These are phyloP conservation scores for Eupristina koningsbergeri DNA, from an alignment of 1,140 invertebrate genomes.

Conservation along the genomic window DNA sequence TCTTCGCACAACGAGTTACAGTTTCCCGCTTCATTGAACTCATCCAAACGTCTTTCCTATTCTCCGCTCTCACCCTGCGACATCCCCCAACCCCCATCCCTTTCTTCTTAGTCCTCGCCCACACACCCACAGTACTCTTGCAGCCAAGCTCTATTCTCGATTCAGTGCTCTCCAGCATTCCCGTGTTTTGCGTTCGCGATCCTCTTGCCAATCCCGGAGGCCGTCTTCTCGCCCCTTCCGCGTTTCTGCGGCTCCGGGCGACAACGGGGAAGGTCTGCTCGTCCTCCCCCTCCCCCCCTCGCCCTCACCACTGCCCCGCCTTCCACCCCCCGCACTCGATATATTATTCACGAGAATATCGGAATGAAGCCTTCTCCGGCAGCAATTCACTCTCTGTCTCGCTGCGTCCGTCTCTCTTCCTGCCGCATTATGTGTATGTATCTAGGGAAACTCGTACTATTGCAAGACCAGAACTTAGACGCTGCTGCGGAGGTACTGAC, in stretches of 20 bases:
- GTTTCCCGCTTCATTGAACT: slow-evolving; percentile 47
- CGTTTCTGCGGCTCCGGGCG: background rate
- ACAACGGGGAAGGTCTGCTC: background rate
- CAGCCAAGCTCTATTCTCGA: slow-evolving; percentile 27
- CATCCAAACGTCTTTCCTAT: slow-evolving; percentile 35
- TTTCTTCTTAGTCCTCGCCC: no score
- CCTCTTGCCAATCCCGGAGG: slow-evolving; percentile 12
- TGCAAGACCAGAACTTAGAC: background rate
- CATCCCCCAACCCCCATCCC: background rate
- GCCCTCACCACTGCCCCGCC: no score
- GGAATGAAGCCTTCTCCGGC: slow-evolving; percentile 21
- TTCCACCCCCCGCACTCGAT: background rate
- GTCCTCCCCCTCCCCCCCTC: background rate
- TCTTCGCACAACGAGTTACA: slow-evolving; percentile 40
- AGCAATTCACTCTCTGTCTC: background rate
- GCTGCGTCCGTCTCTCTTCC: background rate
- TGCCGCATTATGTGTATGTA: background rate
- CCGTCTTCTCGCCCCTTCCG: background rate
- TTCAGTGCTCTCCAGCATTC: slow-evolving; percentile 5
- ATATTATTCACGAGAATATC: slow-evolving; percentile 35
- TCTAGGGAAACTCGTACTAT: background rate
- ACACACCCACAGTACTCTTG: background rate
- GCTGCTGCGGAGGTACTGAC: background rate
- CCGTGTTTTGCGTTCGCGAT: background rate
- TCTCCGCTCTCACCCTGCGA: background rate